Evolutionary conservation across 2,888 invertebrate genomes (phyloP).

Genomic region (Ophioninae sp.): DNA sequence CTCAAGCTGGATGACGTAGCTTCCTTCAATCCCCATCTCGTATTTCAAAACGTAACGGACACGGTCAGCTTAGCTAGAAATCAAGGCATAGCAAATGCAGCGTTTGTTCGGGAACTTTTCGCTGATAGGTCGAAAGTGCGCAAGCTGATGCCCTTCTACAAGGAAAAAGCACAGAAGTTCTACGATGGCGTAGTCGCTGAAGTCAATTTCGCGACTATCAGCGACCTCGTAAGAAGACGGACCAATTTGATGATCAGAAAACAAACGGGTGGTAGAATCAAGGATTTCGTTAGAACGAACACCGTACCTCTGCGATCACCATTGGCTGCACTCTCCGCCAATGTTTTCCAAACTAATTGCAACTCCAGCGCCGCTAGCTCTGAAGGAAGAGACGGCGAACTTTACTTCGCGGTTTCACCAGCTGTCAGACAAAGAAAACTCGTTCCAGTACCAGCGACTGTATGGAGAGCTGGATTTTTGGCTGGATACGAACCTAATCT

Average conservation of each 20-base stretch:
- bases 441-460: conserved; percentile 92
- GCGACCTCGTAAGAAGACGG: conserved; percentile 90
- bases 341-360: conserved; percentile 93
- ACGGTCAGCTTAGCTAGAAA: conserved; percentile 87
- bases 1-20: conserved; percentile 93
- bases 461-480: conserved; percentile 88
- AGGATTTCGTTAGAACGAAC: conserved; percentile 89
- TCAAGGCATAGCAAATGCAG: conserved; percentile 90
- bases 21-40: conserved; percentile 94
- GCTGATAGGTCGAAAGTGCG: conserved; percentile 90
- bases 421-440: conserved; percentile 90
- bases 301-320: conserved; percentile 89
- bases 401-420: conserved; percentile 92
- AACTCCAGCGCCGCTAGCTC: conserved; percentile 88
- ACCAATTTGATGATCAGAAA: conserved; percentile 91
- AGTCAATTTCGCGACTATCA: conserved; percentile 90
- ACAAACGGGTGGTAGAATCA: conserved; percentile 89
- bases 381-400: conserved; percentile 91
- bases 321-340: conserved; percentile 90
- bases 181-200: conserved; percentile 94
- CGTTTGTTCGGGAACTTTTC: conserved; percentile 91
- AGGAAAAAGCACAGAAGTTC: conserved; percentile 92
- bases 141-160: conserved; percentile 92
- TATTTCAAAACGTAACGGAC: conserved; percentile 92
- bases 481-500: conserved; percentile 93